phyloP scores from a whole-genome alignment of 2,888 invertebrate species.

The Bombylius major region DNA sequence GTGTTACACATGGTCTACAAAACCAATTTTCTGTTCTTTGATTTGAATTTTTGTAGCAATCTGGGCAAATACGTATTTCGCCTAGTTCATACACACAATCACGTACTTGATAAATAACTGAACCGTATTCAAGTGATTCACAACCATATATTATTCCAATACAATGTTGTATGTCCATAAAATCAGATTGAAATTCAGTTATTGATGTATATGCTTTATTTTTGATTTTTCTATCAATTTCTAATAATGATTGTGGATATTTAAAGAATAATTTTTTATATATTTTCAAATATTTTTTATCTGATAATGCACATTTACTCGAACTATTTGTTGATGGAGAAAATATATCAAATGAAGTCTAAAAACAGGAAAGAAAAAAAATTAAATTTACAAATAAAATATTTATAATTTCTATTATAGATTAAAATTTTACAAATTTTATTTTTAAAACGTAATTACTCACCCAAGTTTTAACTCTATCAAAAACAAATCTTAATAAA shows the following conservation, averaged over 20 bases:
- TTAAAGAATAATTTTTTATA: constrained; percentile 21
- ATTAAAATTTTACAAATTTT: constrained; percentile 13
- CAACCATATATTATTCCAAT: constrained; percentile 62
- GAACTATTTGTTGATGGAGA: constrained; percentile 3
- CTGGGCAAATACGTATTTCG: constrained; percentile 61
- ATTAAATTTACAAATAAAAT: not conserved
- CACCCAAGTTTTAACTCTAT: constrained; percentile 39
- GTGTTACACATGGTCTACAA: constrained; percentile 56
- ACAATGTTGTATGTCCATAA: constrained; percentile 61
- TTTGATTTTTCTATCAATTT: constrained; percentile 34
- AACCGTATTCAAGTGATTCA: constrained; percentile 38
- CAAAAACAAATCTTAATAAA: constrained; percentile 37
- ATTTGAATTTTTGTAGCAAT: constrained; percentile 71
- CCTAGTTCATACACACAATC: constrained; percentile 60
- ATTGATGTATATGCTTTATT: constrained; percentile 26
- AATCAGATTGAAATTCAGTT: constrained; percentile 48
- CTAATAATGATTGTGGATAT: constrained; percentile 23
- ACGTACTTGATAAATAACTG: constrained; percentile 39
- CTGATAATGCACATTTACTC: constrained; percentile 3
- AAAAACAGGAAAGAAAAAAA: too few relatives aligned
- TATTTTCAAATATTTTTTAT: constrained; percentile 14
- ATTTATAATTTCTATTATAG: constrained; percentile 13
- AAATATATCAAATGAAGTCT: constrained; percentile 21
- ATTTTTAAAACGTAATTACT: constrained; percentile 12
- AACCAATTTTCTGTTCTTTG: constrained; percentile 59